These are phyloP conservation scores for Microplitis manilae DNA, from an alignment of 2,888 invertebrate species.

Conservation along the genomic window DNA sequence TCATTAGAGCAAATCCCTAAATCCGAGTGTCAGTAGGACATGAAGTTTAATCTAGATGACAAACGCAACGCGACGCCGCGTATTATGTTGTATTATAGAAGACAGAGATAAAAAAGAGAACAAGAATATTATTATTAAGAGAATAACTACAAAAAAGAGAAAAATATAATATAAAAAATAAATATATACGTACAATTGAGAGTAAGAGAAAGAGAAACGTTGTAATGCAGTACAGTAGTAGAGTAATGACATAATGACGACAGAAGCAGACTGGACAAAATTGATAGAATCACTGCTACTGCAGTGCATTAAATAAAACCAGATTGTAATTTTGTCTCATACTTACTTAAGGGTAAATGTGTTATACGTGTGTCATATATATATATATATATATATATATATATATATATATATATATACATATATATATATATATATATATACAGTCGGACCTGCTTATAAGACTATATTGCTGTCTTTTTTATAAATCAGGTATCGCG, in stretches of 20 bases:
- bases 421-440: conserved; percentile 26
- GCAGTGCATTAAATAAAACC: conserved; percentile 51
- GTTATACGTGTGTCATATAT: background rate
- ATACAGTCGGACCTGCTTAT: too few relatives aligned
- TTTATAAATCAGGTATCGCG: too few relatives aligned
- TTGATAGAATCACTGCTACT: conserved; percentile 67
- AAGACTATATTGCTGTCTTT: too few relatives aligned
- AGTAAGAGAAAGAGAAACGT: conserved; percentile 20
- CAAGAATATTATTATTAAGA: background rate
- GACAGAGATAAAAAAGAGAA: conserved; percentile 9
- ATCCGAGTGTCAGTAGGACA: conserved; percentile 28
- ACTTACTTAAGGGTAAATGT: conserved; percentile 50
- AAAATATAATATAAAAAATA: conserved; percentile 8
- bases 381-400: conserved; percentile 2
- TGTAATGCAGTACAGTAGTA: conserved; percentile 59
- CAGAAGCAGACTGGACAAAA: conserved; percentile 63
- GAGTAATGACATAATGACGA: conserved; percentile 68
- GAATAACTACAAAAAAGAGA: conserved; percentile 3
- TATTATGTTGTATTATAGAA: background rate
- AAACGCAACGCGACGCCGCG: conserved; percentile 30
- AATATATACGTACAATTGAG: conserved; percentile 21
- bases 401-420: conserved; percentile 13
- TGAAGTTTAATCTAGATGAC: conserved; percentile 26
- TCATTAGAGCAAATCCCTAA: conserved; percentile 30
- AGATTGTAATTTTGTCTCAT: conserved; percentile 59